These are phyloP conservation scores for Eolophus roseicapilla DNA, from an alignment of 2,113 vertebrate genomes.

Conservation along the genomic window DNA sequence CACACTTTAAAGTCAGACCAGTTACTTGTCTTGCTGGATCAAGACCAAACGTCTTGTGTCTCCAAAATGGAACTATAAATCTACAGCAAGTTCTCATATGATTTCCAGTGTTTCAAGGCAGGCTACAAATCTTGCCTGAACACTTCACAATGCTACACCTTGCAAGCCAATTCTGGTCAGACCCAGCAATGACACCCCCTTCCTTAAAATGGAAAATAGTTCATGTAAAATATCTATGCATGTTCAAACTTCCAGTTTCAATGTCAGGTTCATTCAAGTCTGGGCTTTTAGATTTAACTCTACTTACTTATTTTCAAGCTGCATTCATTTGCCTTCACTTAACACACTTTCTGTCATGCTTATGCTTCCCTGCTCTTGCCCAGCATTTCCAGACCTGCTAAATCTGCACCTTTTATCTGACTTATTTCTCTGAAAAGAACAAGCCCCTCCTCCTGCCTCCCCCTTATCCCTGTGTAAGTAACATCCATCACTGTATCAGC, in stretches of 20 bases:
- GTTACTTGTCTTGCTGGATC: neutral
- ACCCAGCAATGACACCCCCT: neutral
- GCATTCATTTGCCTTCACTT: neutral
- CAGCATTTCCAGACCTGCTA: neutral
- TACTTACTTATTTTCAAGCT: neutral
- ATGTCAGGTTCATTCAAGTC: neutral
- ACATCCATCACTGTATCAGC: slow-evolving; percentile 17
- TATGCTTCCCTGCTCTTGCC: neutral
- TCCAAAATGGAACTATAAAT: neutral
- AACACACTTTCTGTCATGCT: neutral
- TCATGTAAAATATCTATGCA: neutral
- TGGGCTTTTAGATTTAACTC: neutral
- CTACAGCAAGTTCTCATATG: neutral
- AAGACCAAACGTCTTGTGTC: neutral
- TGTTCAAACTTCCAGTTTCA: neutral
- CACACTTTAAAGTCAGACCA: neutral
- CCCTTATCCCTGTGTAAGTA: slow-evolving; percentile 20
- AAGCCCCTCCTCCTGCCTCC: neutral
- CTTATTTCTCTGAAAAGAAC: neutral
- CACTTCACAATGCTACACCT: neutral
- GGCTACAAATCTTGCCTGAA: neutral
- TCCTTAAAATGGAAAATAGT: neutral
- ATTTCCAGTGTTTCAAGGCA: neutral
- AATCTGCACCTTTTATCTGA: neutral
- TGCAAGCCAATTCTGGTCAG: neutral